phyloP scores from a whole-genome alignment of 2,888 invertebrate genomes.

The Pachycephus smyrnensis region DNA sequence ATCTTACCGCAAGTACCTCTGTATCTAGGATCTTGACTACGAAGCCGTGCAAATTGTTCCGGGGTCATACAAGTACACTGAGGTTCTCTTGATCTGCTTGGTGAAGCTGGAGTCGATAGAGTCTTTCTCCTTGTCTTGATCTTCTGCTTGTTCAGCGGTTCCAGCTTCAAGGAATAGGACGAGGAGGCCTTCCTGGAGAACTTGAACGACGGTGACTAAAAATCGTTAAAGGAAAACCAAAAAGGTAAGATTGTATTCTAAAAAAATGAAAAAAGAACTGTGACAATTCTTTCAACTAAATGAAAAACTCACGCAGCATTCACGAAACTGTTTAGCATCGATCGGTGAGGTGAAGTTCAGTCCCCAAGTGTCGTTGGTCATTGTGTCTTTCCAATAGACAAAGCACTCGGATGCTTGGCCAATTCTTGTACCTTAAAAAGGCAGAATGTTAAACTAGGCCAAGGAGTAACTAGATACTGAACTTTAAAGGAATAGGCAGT shows the following conservation, averaged over 20 bases:
- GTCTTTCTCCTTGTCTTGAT: constrained; percentile 91
- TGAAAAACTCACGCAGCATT: constrained; percentile 91
- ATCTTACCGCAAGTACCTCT: constrained; percentile 67
- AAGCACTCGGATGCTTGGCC: constrained; percentile 99
- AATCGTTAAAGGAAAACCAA: constrained; percentile 46
- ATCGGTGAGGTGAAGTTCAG: constrained; percentile 97
- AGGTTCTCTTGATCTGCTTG: constrained; percentile 87
- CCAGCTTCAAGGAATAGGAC: constrained; percentile 95
- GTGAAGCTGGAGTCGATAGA: constrained; percentile 92
- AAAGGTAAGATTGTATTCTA: background rate
- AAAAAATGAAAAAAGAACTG: background rate
- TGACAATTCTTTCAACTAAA: background rate
- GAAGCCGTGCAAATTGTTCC: constrained; percentile 88
- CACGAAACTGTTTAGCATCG: constrained; percentile 96
- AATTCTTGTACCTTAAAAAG: constrained; percentile 87
- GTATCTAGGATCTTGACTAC: constrained; percentile 87
- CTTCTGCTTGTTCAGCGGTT: constrained; percentile 87
- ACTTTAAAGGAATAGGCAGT: background rate
- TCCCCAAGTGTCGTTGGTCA: constrained; percentile 98
- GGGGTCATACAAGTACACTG: constrained; percentile 97
- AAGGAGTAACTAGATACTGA: background rate
- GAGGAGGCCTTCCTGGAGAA: constrained; percentile 97
- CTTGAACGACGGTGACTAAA: constrained; percentile 97
- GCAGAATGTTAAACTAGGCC: background rate
- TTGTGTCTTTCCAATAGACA: constrained; percentile 98